These are phyloP conservation scores for Heliconius cydno DNA, from an alignment of 2,888 invertebrate species.

Conservation along the genomic window DNA sequence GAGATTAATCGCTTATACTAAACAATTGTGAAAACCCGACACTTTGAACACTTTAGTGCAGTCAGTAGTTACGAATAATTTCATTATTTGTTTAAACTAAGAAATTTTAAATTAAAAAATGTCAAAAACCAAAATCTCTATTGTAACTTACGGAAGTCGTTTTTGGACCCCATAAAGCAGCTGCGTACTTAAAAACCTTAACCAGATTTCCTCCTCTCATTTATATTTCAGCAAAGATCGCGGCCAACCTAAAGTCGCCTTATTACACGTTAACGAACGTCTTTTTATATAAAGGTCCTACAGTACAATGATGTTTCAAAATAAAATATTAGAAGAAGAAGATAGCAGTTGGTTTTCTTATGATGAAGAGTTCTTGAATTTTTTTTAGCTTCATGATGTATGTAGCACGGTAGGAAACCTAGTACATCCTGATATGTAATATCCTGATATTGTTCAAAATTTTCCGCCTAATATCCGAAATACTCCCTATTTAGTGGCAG, in stretches of 20 bases:
- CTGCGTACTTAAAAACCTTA: constrained; percentile 29
- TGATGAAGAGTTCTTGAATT: background rate
- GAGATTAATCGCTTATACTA: too few species aligned
- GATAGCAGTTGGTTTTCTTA: background rate
- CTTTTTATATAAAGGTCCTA: constrained; percentile 13
- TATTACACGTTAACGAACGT: constrained; percentile 26
- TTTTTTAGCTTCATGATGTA: background rate
- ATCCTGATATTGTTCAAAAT: too few species aligned
- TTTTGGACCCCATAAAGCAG: background rate
- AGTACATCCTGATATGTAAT: too few species aligned
- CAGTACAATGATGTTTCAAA: background rate
- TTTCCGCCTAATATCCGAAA: too few species aligned
- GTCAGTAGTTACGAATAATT: too few species aligned
- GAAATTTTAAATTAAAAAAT: too few species aligned
- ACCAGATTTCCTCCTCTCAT: constrained; percentile 26
- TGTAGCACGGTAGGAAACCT: too few species aligned
- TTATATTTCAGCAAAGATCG: constrained; percentile 37
- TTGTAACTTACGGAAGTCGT: background rate
- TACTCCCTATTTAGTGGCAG: background rate
- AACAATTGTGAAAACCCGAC: too few species aligned
- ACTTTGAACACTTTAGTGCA: too few species aligned
- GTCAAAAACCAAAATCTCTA: background rate
- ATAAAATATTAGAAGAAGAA: background rate
- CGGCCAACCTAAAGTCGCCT: constrained; percentile 24
- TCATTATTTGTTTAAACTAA: too few species aligned